Conservation (phyloP, 1,140 invertebrate species). For the Temnothorax nylanderi region DNA sequence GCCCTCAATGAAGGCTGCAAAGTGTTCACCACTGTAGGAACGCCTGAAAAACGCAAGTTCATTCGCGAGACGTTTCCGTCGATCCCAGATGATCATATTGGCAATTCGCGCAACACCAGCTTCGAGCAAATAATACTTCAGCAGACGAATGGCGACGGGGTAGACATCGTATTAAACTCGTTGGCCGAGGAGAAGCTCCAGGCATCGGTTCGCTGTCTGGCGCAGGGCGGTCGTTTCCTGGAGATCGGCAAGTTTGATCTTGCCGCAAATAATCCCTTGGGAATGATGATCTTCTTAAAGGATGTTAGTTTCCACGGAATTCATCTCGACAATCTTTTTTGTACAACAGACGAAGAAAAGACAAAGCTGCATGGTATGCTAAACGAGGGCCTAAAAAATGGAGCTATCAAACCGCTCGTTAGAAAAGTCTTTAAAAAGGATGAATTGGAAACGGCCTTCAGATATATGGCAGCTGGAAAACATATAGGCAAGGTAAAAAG, state of each 20-base stretch:
- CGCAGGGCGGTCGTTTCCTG: slow-evolving; percentile 89
- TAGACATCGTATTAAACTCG: slow-evolving; percentile 93
- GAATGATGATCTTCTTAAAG: slow-evolving; percentile 92
- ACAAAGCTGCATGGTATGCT: slow-evolving; percentile 80
- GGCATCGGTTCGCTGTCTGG: slow-evolving; percentile 92
- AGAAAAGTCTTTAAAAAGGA: slow-evolving; percentile 82
- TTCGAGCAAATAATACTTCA: slow-evolving; percentile 90
- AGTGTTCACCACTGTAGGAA: slow-evolving; percentile 90
- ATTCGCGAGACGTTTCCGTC: slow-evolving; percentile 89
- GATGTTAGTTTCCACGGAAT: slow-evolving; percentile 93
- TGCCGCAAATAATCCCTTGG: slow-evolving; percentile 88
- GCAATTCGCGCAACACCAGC: slow-evolving; percentile 89
- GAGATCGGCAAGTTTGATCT: slow-evolving; percentile 93
- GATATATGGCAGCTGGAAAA: slow-evolving; percentile 90
- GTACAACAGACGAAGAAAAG: slow-evolving; percentile 66
- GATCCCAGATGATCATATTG: slow-evolving; percentile 89
- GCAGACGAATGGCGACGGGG: slow-evolving; percentile 88
- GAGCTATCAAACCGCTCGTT: slow-evolving; percentile 84
- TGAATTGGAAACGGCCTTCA: slow-evolving; percentile 85
- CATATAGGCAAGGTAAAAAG: slow-evolving; percentile 89
- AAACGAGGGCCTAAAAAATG: slow-evolving; percentile 84
- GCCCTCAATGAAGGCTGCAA: slow-evolving; percentile 89
- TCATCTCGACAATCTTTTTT: slow-evolving; percentile 87
- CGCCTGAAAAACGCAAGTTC: slow-evolving; percentile 90
- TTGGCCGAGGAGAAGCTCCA: slow-evolving; percentile 92